Evolutionary conservation across 64 coral and sea anemone genomes (phyloP).

Genomic region (Montipora sp.): DNA sequence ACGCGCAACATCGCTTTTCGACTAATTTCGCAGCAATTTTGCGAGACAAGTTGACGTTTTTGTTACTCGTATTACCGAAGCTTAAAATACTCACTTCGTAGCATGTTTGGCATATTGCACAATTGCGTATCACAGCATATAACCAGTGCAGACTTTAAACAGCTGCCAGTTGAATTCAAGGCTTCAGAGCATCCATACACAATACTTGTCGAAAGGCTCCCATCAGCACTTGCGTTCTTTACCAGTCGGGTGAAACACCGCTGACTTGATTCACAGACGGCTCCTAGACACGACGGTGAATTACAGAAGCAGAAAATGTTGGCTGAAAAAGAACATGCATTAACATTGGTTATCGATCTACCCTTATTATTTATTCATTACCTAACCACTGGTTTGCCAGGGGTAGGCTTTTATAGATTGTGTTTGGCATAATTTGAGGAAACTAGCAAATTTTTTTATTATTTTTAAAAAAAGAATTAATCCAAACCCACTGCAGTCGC

Average conservation of each 20-base stretch:
- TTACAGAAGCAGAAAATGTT: conserved; percentile 36
- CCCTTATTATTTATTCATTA: too few species aligned
- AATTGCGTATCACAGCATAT: conserved; percentile 28
- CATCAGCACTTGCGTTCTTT: not conserved
- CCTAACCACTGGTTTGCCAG: too few species aligned
- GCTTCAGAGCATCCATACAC: conserved; percentile 17
- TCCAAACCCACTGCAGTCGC: too few species aligned
- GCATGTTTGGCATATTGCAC: conserved; percentile 43
- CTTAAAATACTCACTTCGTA: conserved; percentile 3
- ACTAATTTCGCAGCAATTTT: too few species aligned
- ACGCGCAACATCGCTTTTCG: too few species aligned
- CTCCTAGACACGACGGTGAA: conserved; percentile 29
- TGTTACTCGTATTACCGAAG: too few species aligned
- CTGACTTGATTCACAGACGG: conserved; percentile 43
- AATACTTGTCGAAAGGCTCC: conserved; percentile 14
- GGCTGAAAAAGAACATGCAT: not conserved
- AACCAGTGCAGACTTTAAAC: not conserved
- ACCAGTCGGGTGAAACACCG: conserved; percentile 23
- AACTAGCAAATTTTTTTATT: too few species aligned
- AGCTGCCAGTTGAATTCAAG: not conserved
- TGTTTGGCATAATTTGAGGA: too few species aligned
- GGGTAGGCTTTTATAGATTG: too few species aligned
- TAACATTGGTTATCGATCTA: not conserved
- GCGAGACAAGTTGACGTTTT: too few species aligned
- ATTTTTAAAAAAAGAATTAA: too few species aligned